Evolutionary conservation across 2,797 vertebrate species (phyloP).

Genomic region (Labroides dimidiatus): DNA sequence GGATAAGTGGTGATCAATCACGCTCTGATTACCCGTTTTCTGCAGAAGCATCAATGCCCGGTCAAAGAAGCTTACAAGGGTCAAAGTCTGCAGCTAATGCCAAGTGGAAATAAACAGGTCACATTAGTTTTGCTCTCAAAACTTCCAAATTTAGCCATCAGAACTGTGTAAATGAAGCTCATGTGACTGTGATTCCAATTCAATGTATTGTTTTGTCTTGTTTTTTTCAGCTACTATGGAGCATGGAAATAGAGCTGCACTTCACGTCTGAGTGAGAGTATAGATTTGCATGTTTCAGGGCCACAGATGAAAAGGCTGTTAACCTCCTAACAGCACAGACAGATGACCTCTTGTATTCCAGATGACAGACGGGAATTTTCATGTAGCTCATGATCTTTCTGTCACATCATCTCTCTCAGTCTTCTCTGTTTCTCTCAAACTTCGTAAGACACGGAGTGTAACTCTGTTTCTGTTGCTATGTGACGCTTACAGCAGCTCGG

Average conservation of each 20-base stretch:
- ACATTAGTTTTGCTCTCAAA: conserved; percentile 24
- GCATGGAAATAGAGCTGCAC: neutral
- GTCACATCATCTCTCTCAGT: neutral
- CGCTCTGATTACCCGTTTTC: conserved; percentile 23
- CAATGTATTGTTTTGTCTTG: neutral
- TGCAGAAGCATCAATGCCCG: conserved; percentile 35
- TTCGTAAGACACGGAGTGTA: conserved; percentile 12
- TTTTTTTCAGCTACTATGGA: neutral
- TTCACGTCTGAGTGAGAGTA: neutral
- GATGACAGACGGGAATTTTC: conserved; percentile 18
- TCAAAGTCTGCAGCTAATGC: conserved; percentile 56
- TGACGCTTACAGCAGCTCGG: conserved; percentile 35
- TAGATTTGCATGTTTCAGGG: neutral
- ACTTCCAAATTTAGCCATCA: neutral
- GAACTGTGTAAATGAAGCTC: neutral
- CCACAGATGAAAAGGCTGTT: neutral
- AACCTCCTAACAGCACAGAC: conserved; percentile 15
- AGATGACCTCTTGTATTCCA: conserved; percentile 5
- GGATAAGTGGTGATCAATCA: neutral
- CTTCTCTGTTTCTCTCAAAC: neutral
- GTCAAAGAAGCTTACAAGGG: conserved; percentile 40
- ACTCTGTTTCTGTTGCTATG: conserved; percentile 62
- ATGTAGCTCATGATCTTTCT: neutral
- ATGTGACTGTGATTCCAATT: conserved; percentile 15
- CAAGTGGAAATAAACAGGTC: conserved; percentile 27